phyloP scores from a whole-genome alignment of 2,888 invertebrate genomes.

The Malacosoma neustria region DNA sequence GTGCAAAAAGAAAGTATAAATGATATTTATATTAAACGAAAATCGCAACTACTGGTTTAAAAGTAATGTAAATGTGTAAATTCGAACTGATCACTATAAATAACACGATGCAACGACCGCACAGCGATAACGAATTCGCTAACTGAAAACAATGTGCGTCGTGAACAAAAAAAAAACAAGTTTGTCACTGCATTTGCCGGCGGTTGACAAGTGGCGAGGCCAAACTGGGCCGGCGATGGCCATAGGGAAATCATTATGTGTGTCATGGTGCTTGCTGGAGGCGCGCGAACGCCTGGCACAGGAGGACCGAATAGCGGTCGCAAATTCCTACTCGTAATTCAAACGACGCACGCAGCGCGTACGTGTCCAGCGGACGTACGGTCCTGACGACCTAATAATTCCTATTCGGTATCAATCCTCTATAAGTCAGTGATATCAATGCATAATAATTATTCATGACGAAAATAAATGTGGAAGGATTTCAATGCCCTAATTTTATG shows the following conservation, averaged over 20 bases:
- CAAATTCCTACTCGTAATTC: slow-evolving; percentile 72
- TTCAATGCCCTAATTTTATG: background rate
- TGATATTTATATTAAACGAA: too few relatives aligned
- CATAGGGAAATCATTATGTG: slow-evolving; percentile 56
- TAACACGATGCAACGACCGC: slow-evolving; percentile 41
- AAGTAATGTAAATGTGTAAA: too few relatives aligned
- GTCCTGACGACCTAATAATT: slow-evolving; percentile 64
- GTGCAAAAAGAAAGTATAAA: background rate
- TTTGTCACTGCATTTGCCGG: slow-evolving; percentile 48
- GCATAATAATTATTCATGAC: slow-evolving; percentile 16
- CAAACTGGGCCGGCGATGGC: slow-evolving; percentile 27
- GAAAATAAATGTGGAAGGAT: slow-evolving; percentile 8
- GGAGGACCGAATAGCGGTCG: slow-evolving; percentile 69
- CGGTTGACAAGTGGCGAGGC: slow-evolving; percentile 36
- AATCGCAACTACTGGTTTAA: background rate
- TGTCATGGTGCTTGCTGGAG: slow-evolving; percentile 53
- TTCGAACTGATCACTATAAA: background rate
- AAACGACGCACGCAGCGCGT: slow-evolving; percentile 51
- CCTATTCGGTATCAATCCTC: slow-evolving; percentile 37
- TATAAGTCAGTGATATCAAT: slow-evolving; percentile 27
- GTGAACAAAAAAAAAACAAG: slow-evolving; percentile 47
- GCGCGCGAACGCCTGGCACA: slow-evolving; percentile 19
- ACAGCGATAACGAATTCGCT: slow-evolving; percentile 47
- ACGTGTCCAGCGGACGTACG: slow-evolving; percentile 61
- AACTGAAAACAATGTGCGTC: slow-evolving; percentile 55